Evolutionary conservation across 2,797 vertebrate species (phyloP).

Genomic region (Esox lucius): DNA sequence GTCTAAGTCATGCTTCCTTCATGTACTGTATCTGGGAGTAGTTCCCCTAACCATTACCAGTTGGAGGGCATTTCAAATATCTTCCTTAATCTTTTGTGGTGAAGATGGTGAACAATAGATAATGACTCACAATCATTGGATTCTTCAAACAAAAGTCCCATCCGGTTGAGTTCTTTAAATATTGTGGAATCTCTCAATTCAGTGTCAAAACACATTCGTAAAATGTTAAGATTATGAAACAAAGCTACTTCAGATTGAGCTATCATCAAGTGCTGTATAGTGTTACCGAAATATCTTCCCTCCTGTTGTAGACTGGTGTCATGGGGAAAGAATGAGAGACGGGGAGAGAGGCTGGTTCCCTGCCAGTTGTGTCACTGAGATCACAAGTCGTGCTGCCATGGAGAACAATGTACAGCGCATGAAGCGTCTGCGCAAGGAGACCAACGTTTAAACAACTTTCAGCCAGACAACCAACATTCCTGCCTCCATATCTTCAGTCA

Average conservation of each 20-base stretch:
- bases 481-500: not conserved
- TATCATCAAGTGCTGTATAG: not conserved
- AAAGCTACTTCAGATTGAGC: not conserved
- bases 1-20: too few relatives aligned
- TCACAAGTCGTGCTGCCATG: slow-evolving; percentile 81
- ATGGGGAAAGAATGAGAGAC: slow-evolving; percentile 88
- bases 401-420: slow-evolving; percentile 87
- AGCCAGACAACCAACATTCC: not conserved
- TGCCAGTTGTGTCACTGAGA: slow-evolving; percentile 77
- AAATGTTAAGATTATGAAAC: not conserved
- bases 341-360: slow-evolving; percentile 94
- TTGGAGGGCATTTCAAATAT: too few relatives aligned
- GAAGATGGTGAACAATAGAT: too few relatives aligned
- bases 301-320: slow-evolving; percentile 79
- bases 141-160: too few relatives aligned
- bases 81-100: too few relatives aligned
- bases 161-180: too few relatives aligned
- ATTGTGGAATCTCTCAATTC: too few relatives aligned
- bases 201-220: too few relatives aligned
- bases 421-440: slow-evolving; percentile 91
- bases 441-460: slow-evolving; percentile 77
- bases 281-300: not conserved
- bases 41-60: too few relatives aligned
- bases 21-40: too few relatives aligned
- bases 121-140: too few relatives aligned